Base-by-base conservation (phyloP, 2,888 invertebrate species). In the Xestia xanthographa region DNA sequence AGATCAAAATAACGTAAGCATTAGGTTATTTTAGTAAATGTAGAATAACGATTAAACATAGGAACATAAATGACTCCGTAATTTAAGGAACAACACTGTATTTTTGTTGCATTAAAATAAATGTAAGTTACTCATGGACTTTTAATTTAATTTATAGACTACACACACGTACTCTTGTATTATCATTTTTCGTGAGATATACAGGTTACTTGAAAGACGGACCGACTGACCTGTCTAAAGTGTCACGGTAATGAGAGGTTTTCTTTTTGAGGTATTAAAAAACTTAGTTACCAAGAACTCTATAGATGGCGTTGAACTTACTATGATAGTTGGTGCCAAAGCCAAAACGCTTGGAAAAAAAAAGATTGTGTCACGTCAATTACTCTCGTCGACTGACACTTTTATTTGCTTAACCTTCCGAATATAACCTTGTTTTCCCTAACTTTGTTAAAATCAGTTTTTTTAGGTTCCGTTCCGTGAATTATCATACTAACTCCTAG, bases 1-100 rank as follows among this genome's bases (percentile, higher is more conserved):
- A 96, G 96, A 96, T 92, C 94, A 93, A 91, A 86, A 90, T 85
- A 84, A 76, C 65, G 76, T 88, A 87, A 79, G 87, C 87, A 56
- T 77, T 87, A 88, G 83, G 70, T 72, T 41, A 78, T 53, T 73
- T 82, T 85, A 84, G 72, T 60, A 78, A 63, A 73, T 60, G 2
- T 83, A 87, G 78, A 73, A 34, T 77, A 62, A 72, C 38, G 67
- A 70, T 34, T 34, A 65, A 63, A 69, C 29, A 9, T 77, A 86
- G 69, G 56, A 68, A 45, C 62, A 67, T 76, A 79, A 79, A 70
- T 77, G 63, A 77, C 83, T 83, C 38, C 34, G n/a, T 87, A 82
- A 72, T 70, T 38, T 83, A 85, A 83, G 78, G 58, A 74, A 79
- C 62, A 79, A 86, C 80, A 78, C 85, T 89, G 87, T 88, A 89